A percentile compares a stretch with the other conserved stretches of the same genome.
phyloP scores from a whole-genome alignment of 2,113 vertebrate species.

The Anas platyrhynchos region DNA sequence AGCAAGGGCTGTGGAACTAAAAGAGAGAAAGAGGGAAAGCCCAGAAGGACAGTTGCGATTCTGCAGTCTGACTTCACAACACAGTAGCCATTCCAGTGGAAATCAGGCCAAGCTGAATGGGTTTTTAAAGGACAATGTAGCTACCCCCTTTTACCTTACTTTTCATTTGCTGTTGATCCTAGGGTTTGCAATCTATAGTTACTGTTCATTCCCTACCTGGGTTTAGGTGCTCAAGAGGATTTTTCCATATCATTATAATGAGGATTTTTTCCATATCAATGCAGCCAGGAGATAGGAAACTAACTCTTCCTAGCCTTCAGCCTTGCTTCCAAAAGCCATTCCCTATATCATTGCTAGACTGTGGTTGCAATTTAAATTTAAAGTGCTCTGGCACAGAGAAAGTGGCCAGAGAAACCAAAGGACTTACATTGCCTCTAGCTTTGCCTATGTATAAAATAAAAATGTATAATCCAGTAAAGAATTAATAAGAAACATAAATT shows the following conservation, averaged over 20 bases:
- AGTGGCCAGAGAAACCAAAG: background rate
- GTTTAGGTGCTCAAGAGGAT: background rate
- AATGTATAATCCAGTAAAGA: background rate
- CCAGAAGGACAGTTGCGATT: background rate
- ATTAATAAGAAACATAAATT: background rate
- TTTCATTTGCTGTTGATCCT: background rate
- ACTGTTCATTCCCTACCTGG: slow-evolving; percentile 15
- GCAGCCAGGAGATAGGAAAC: background rate
- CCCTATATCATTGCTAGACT: background rate
- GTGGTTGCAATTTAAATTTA: background rate
- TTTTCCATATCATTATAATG: slow-evolving; percentile 40
- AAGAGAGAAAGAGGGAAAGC: background rate
- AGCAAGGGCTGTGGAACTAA: background rate
- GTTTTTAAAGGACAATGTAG: background rate
- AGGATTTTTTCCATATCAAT: slow-evolving; percentile 37
- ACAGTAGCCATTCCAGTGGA: background rate
- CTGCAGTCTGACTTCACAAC: background rate
- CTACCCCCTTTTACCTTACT: background rate
- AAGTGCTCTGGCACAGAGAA: background rate
- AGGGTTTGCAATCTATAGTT: slow-evolving; percentile 16
- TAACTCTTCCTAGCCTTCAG: background rate
- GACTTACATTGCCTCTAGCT: background rate
- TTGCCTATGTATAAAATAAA: background rate
- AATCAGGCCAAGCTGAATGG: background rate
- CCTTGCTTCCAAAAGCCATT: background rate